phyloP scores from a whole-genome alignment of 2,888 invertebrate species.

The Alloscopus bannaensis region DNA sequence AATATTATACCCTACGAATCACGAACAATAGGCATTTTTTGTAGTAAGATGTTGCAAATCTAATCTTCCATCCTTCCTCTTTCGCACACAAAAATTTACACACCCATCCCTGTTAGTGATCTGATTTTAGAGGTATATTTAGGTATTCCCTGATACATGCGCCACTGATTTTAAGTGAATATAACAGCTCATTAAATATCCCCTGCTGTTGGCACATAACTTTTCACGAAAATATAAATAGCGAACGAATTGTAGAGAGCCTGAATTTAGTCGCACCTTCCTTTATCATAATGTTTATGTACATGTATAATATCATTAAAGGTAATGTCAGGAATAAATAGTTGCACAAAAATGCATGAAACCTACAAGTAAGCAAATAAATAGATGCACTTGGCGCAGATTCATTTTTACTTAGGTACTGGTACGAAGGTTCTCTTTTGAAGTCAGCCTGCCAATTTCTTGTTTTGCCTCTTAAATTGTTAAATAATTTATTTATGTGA shows the following conservation, averaged over 20 bases:
- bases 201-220: conserved; percentile 63
- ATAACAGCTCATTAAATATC: conserved; percentile 24
- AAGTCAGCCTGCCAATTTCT: background rate
- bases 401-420: conserved; percentile 12
- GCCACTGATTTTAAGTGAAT: conserved; percentile 15
- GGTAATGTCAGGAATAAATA: conserved; percentile 28
- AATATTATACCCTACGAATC: conserved; percentile 19
- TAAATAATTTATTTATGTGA: conserved; percentile 66
- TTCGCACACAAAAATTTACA: conserved; percentile 1
- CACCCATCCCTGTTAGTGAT: background rate
- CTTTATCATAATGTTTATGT: conserved; percentile 20
- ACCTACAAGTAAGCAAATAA: conserved; percentile 5
- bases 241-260: too few species aligned
- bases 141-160: conserved; percentile 29
- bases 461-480: too few species aligned
- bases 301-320: conserved; percentile 38
- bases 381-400: conserved; percentile 20
- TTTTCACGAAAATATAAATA: too few species aligned
- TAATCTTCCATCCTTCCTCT: conserved; percentile 1
- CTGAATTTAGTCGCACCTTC: conserved; percentile 5
- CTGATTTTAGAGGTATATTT: background rate
- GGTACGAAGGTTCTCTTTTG: conserved; percentile 42
- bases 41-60: background rate
- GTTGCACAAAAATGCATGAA: conserved; percentile 22
- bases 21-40: conserved; percentile 28